Conservation (phyloP, 1,140 invertebrate species). For the Geopemphigus sp. region DNA sequence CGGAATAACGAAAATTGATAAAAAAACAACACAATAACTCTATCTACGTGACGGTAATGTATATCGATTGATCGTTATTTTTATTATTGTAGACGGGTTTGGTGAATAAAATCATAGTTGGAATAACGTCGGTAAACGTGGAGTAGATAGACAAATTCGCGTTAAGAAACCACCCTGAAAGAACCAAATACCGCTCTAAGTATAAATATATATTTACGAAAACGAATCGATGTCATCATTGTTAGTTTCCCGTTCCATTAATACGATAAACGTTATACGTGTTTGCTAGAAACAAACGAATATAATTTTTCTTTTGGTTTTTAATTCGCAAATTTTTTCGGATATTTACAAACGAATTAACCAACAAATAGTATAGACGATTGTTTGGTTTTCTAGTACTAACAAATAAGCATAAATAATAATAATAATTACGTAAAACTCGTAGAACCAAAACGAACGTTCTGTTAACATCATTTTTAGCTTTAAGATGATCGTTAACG, state of each 20-base stretch:
- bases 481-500: not conserved
- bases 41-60: not conserved
- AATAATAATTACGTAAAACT: not conserved
- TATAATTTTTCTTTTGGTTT: not conserved
- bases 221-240: not conserved
- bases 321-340: not conserved
- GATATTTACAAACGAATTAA: not conserved
- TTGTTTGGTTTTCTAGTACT: not conserved
- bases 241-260: not conserved
- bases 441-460: not conserved
- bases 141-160: not conserved
- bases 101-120: not conserved
- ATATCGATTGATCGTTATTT: not conserved
- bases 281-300: slow-evolving; percentile 2
- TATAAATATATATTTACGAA: not conserved
- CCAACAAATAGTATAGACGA: not conserved
- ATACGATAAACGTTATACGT: not conserved
- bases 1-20: not conserved
- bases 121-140: not conserved
- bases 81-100: not conserved
- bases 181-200: slow-evolving; percentile 1
- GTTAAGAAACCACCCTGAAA: not conserved
- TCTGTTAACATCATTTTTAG: not conserved
- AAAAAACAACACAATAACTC: too few relatives aligned
- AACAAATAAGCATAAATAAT: slow-evolving; percentile 11